Percentiles rank a stretch among this genome's conserved stretches.
These are phyloP conservation scores for Chionomys nivalis DNA, from an alignment of 2,113 vertebrate species.

Conservation along the genomic window DNA sequence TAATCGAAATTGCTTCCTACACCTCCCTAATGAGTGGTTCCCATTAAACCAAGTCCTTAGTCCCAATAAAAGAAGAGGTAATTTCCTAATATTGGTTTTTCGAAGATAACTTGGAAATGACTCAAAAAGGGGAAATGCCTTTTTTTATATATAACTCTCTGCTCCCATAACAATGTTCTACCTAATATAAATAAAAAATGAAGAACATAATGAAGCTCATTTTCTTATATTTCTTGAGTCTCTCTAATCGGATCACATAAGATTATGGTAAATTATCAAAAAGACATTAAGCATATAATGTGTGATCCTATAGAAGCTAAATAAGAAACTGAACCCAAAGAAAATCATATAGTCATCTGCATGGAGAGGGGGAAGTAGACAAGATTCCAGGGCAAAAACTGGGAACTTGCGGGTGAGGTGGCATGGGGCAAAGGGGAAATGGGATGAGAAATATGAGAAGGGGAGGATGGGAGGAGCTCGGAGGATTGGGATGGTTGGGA, in stretches of 20 bases:
- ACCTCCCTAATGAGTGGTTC: constrained; percentile 13
- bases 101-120: constrained; percentile 32
- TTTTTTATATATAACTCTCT: neutral
- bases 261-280: neutral
- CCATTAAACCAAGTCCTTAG: constrained; percentile 15
- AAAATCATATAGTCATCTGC: too few relatives aligned
- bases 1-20: neutral
- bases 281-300: too few relatives aligned
- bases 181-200: neutral
- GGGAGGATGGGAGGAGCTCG: too few relatives aligned
- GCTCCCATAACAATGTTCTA: neutral
- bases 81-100: constrained; percentile 59
- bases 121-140: neutral
- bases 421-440: too few relatives aligned
- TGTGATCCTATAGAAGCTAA: too few relatives aligned
- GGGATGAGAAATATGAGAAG: too few relatives aligned
- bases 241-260: neutral
- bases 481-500: too few relatives aligned
- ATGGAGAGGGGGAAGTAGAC: too few relatives aligned
- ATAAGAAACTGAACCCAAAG: too few relatives aligned
- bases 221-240: neutral
- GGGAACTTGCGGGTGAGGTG: too few relatives aligned
- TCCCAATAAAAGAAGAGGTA: constrained; percentile 27
- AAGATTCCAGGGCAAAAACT: too few relatives aligned
- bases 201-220: neutral